Base-by-base conservation (phyloP, 2,888 invertebrate genomes). In the Drosophila emarginata region DNA sequence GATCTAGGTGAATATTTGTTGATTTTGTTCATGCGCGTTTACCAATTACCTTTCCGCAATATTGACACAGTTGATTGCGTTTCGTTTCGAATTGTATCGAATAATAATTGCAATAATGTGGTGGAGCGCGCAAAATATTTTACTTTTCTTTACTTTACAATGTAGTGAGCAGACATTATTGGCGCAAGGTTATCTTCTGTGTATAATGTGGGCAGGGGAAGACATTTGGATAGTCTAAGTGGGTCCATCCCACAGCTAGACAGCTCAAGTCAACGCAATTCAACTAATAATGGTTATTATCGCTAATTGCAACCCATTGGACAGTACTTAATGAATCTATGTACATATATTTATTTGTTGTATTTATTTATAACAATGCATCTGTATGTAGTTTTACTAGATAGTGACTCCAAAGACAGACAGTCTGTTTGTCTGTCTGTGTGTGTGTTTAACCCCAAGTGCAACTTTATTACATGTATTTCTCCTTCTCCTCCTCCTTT, bases 31-130 rank as follows among this genome's bases (percentile, higher is more conserved):
- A 45, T 11, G 18, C 45, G 9, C 45, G 18, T 45, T 45, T 45
- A 45, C 45, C 45, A 21, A 18, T 36, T 51, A 51, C 51, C 51
- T 54, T 54, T 54, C 18, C 54, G 54, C 59, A 71, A 74, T 78
- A 78, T 78, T 78, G 80, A 77, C 78, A 80, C 81, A 71, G 78
- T 71, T 78, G 78, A 78, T 78, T 54, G 51, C 51, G 51, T 54
- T 26, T n/a, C n/a, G n/a, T n/a, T n/a, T n/a, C n/a, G n/a, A n/a
- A n/a, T 37, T 4, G n/a, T 37, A n/a, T 12, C 37, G 37, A 37
- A 14, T 39, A 21, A 12, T 45, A 40, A 40, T 40, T 40, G 40
- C 15, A 15, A 21, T 12, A 36, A 54, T 32, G 54, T 54, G 54
- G 54, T 54, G 54, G 36, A 32, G 18, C 53, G 11, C 28, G 15